Conservation (phyloP, 2,888 invertebrate genomes). For the Cerastis rubricosa region DNA sequence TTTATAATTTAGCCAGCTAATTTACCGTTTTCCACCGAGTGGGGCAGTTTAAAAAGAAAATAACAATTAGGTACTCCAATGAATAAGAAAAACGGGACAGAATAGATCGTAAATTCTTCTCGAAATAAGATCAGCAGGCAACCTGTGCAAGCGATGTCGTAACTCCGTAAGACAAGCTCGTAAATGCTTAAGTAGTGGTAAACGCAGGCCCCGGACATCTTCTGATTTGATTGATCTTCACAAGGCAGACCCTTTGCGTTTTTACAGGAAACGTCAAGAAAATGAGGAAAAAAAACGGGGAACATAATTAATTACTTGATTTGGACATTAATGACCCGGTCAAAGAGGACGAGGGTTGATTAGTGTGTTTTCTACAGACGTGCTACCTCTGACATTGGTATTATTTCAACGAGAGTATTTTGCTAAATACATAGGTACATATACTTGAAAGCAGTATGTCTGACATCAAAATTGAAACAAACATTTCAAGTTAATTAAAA, state of each 20-base stretch:
- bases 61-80: conserved; percentile 72
- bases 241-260: conserved; percentile 81
- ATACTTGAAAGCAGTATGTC: not conserved
- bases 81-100: conserved; percentile 73
- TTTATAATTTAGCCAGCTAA: conserved; percentile 58
- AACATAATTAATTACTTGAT: conserved; percentile 90
- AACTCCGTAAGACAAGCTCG: conserved; percentile 83
- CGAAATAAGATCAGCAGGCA: conserved; percentile 77
- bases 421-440: not conserved
- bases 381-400: conserved; percentile 74
- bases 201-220: conserved; percentile 79
- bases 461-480: conserved; percentile 14
- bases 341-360: conserved; percentile 87
- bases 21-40: conserved; percentile 44
- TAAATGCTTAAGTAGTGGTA: conserved; percentile 85
- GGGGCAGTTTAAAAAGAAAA: conserved; percentile 62
- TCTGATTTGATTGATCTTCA: conserved; percentile 89
- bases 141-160: conserved; percentile 78
- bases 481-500: conserved; percentile 32
- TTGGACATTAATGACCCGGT: conserved; percentile 89
- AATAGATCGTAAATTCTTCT: conserved; percentile 71
- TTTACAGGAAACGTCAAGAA: conserved; percentile 86
- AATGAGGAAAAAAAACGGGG: conserved; percentile 86
- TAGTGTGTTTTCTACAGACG: conserved; percentile 82
- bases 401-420: conserved; percentile 49